A percentile compares a stretch with the other conserved stretches of the same genome.
Conservation (phyloP, 1,140 invertebrate genomes). For the Caenorhabditis brenneri region DNA sequence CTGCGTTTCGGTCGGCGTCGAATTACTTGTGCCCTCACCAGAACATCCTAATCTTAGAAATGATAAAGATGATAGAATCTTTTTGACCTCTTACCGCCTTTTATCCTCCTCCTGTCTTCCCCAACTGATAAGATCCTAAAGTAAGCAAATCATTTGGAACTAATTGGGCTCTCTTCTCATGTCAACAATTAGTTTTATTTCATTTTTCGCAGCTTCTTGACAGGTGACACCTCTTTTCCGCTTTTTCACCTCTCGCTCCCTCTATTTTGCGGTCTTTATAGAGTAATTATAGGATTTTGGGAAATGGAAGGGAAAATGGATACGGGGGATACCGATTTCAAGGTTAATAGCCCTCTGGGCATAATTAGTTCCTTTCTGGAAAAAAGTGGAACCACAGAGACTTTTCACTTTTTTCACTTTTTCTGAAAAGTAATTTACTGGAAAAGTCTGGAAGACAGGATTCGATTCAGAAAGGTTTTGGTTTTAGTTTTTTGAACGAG, state of each 20-base stretch:
- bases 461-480: no score
- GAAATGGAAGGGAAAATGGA: slow-evolving; percentile 5
- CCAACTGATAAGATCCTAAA: slow-evolving; percentile 13
- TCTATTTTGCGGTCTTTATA: slow-evolving; percentile 39
- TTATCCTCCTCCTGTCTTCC: background rate
- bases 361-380: slow-evolving; percentile 40
- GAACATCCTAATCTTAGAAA: slow-evolving; percentile 24
- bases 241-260: slow-evolving; percentile 33
- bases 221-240: slow-evolving; percentile 37
- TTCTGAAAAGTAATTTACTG: background rate
- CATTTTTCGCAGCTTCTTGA: slow-evolving; percentile 39
- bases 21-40: slow-evolving; percentile 29
- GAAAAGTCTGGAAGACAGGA: no score
- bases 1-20: slow-evolving; percentile 17
- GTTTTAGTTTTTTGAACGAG: no score
- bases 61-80: slow-evolving; percentile 39
- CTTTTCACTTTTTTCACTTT: background rate
- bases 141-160: background rate
- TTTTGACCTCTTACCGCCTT: slow-evolving; percentile 28
- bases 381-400: background rate
- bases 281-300: slow-evolving; percentile 42
- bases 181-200: slow-evolving; percentile 24
- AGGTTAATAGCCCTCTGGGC: slow-evolving; percentile 4
- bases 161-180: background rate
- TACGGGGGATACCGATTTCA: slow-evolving; percentile 19